Conservation (phyloP, 2,797 vertebrate genomes). For the Orientallactaga sibirica region DNA sequence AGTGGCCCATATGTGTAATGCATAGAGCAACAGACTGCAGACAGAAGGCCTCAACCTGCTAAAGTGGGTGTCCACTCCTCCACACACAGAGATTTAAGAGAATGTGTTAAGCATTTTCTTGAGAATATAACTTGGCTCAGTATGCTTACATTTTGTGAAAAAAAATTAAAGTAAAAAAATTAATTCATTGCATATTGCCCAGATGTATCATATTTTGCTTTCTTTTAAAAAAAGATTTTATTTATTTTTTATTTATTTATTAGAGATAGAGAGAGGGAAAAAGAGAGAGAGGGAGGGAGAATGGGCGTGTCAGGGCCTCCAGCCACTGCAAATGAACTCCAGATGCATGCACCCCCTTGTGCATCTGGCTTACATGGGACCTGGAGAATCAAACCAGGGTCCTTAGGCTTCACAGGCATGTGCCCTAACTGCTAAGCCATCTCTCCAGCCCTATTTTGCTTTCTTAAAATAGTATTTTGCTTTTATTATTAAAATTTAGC, state of each 20-base stretch:
- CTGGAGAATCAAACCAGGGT: no score
- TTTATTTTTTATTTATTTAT: no score
- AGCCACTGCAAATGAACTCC: no score
- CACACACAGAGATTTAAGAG: not conserved
- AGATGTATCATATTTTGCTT: not conserved
- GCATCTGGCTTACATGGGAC: no score
- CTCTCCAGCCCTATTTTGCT: not conserved
- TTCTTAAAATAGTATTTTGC: conserved; percentile 14
- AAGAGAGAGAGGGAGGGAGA: no score
- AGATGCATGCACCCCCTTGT: no score
- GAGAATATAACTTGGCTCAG: not conserved
- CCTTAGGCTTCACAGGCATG: no score
- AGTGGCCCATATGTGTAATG: not conserved
- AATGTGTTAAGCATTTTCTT: conserved; percentile 27
- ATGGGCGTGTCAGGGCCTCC: no score
- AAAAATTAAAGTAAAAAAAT: conserved; percentile 4
- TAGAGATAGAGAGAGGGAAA: no score
- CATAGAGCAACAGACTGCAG: conserved; percentile 11
- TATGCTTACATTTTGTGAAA: conserved; percentile 20
- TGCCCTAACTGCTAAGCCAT: no score
- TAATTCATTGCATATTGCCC: conserved; percentile 13
- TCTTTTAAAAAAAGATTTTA: not conserved
- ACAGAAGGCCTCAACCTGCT: conserved; percentile 10
- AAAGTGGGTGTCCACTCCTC: conserved; percentile 46
- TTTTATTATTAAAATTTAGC: not conserved